A percentile compares a stretch with the other conserved stretches of the same genome.
These are phyloP conservation scores for Liolophura sinensis DNA, from an alignment of 1,140 invertebrate species.

Conservation along the genomic window DNA sequence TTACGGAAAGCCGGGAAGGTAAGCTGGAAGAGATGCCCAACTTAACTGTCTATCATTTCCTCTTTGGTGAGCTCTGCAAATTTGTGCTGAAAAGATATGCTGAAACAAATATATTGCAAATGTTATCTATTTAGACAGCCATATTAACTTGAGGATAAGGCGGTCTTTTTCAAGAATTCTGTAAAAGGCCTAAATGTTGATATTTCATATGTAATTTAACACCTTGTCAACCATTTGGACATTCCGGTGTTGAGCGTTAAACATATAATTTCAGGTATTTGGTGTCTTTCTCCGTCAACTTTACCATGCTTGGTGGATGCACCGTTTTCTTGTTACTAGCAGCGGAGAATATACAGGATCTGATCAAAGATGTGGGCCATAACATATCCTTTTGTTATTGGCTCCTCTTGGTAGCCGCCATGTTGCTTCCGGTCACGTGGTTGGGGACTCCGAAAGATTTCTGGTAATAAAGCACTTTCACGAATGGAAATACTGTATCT, in stretches of 20 bases:
- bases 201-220: too few relatives aligned
- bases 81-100: too few relatives aligned
- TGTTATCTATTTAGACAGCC: too few relatives aligned
- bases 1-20: constrained; percentile 68
- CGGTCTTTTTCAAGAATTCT: too few relatives aligned
- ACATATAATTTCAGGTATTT: constrained; percentile 34
- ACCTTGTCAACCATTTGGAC: neutral
- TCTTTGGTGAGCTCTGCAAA: too few relatives aligned
- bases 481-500: too few relatives aligned
- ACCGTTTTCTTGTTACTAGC: constrained; percentile 71
- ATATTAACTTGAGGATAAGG: too few relatives aligned
- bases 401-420: constrained; percentile 66
- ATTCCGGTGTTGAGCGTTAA: too few relatives aligned
- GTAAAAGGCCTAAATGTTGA: too few relatives aligned
- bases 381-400: constrained; percentile 62
- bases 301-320: constrained; percentile 70
- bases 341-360: constrained; percentile 60
- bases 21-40: too few relatives aligned
- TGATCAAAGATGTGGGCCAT: constrained; percentile 65
- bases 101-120: too few relatives aligned
- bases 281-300: constrained; percentile 62
- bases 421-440: constrained; percentile 68
- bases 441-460: constrained; percentile 65
- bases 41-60: constrained; percentile 1
- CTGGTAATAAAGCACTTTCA: constrained; percentile 47